Percentiles rank a stretch among this genome's conserved stretches.
Conservation (phyloP, 2,888 invertebrate genomes). For the Griposia aprilina region DNA sequence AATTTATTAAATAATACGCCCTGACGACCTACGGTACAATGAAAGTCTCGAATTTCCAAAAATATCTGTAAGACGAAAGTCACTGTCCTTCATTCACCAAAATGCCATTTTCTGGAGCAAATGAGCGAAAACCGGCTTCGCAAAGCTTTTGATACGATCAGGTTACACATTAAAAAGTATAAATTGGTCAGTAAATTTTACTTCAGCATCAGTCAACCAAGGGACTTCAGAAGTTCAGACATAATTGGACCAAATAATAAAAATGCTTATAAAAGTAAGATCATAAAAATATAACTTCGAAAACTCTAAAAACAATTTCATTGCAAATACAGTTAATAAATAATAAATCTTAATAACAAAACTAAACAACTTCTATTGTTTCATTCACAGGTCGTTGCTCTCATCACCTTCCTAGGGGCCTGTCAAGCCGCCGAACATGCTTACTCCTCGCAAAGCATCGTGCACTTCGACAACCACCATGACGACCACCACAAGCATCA, state of each 20-base stretch:
- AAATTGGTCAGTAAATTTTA: constrained; percentile 63
- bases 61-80: constrained; percentile 68
- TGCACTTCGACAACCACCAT: constrained; percentile 57
- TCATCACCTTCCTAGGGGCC: constrained; percentile 68
- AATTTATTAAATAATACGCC: constrained; percentile 44
- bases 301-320: not conserved
- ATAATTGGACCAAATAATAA: constrained; percentile 35
- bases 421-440: constrained; percentile 71
- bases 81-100: constrained; percentile 66
- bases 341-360: not conserved
- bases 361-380: constrained; percentile 21
- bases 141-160: constrained; percentile 40
- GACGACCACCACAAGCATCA: constrained; percentile 50
- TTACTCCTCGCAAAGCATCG: constrained; percentile 73
- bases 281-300: not conserved
- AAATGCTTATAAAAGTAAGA: constrained; percentile 67
- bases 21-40: constrained; percentile 39
- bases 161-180: constrained; percentile 66
- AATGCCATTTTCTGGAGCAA: constrained; percentile 63
- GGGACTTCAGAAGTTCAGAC: constrained; percentile 51
- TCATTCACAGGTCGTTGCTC: constrained; percentile 65
- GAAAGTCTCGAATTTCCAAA: constrained; percentile 55
- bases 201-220: constrained; percentile 66
- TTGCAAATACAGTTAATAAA: not conserved
- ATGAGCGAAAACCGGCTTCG: constrained; percentile 58